These are phyloP conservation scores for Drepana falcataria DNA, from an alignment of 2,888 invertebrate species.

Conservation along the genomic window DNA sequence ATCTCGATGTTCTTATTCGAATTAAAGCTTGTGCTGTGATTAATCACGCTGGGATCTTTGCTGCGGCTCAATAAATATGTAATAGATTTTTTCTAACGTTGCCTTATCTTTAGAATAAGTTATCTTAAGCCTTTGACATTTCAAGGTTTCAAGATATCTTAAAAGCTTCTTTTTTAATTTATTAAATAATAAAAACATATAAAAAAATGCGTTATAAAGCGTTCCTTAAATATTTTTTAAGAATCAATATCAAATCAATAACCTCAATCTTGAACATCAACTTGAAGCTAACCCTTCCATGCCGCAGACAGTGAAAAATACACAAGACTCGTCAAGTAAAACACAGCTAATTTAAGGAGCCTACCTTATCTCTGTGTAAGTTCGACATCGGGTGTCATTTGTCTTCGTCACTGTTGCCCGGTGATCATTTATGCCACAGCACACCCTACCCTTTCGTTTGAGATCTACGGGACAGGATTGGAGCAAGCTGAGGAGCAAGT, in stretches of 20 bases:
- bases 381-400: constrained; percentile 76
- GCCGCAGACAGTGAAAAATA: constrained; percentile 63
- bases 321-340: constrained; percentile 57
- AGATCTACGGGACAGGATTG: constrained; percentile 28
- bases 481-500: constrained; percentile 7
- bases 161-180: too few relatives aligned
- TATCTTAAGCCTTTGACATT: too few relatives aligned
- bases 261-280: constrained; percentile 5
- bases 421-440: constrained; percentile 80
- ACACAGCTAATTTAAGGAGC: constrained; percentile 75
- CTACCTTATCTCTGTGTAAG: constrained; percentile 76
- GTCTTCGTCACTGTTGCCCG: constrained; percentile 77
- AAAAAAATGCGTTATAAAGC: too few relatives aligned
- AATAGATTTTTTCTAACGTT: too few relatives aligned
- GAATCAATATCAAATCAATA: background rate
- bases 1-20: too few relatives aligned
- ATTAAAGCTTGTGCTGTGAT: too few relatives aligned
- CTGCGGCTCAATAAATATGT: too few relatives aligned
- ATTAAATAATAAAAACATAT: too few relatives aligned
- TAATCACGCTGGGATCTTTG: too few relatives aligned
- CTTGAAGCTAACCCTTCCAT: constrained; percentile 37
- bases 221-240: too few relatives aligned
- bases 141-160: too few relatives aligned
- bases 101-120: too few relatives aligned
- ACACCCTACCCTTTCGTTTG: constrained; percentile 73